These are phyloP conservation scores for Anguilla pacifica DNA, from an alignment of 2,797 vertebrate genomes.

Conservation along the genomic window DNA sequence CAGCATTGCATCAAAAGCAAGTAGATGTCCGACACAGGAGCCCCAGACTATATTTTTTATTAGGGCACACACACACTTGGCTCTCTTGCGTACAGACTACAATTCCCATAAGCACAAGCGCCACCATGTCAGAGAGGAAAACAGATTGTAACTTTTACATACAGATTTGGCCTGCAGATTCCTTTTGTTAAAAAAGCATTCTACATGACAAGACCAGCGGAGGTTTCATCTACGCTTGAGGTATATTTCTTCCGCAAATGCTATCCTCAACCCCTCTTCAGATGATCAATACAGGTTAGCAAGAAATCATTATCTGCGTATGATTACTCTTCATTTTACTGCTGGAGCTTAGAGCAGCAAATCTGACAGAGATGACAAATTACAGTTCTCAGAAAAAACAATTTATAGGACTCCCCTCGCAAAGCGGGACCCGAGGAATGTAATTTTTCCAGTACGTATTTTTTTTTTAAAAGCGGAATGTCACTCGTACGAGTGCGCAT, in stretches of 20 bases:
- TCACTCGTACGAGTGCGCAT: constrained; percentile 15
- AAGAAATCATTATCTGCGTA: constrained; percentile 5
- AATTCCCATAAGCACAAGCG: too few species aligned
- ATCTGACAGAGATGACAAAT: not conserved
- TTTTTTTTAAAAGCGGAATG: not conserved
- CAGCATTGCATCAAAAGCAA: too few species aligned
- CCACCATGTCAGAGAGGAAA: too few species aligned
- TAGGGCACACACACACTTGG: too few species aligned
- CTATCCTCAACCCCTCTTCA: not conserved
- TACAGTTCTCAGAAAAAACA: not conserved
- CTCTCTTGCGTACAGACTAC: too few species aligned
- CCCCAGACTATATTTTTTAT: too few species aligned
- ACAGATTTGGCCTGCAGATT: not conserved
- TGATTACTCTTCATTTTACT: not conserved
- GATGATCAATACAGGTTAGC: not conserved
- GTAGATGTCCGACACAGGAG: too few species aligned
- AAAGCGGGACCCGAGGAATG: not conserved
- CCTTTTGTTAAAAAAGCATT: not conserved
- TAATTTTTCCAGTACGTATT: constrained; percentile 5
- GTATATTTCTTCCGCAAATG: not conserved
- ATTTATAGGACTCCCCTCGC: not conserved
- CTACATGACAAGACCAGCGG: not conserved
- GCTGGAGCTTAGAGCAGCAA: not conserved
- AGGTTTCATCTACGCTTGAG: not conserved
- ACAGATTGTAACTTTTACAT: not conserved